Base-by-base conservation (phyloP, 1,140 invertebrate species). In the Chironomus striatipennis region DNA sequence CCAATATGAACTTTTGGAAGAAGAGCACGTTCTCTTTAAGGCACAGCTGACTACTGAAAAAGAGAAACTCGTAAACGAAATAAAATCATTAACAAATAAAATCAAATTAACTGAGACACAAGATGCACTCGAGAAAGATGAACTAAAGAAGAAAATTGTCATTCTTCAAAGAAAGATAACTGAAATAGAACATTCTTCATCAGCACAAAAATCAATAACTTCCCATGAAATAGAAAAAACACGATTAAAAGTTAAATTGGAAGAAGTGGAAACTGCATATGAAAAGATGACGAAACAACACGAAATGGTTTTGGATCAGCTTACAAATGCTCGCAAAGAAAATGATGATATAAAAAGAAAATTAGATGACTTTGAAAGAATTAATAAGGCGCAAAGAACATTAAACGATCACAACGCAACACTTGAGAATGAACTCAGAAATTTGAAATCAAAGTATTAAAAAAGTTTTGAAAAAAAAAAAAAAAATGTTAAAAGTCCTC, bases 311-410 rank as follows among this genome's bases (percentile, higher is more conserved):
- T 85, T 87, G 74, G 88, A 92, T 78, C 89, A 93, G 80, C 83
- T 91, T 74, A 86, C 90, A 73, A 88, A 88, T 76, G 80, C 91
- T 76, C 86, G 87, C 75, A 88, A 85, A 83, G 88, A 86, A 89
- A 90, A 91, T 79, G 94, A 97, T 75, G 94, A 94, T 77, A 81
- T 94, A 0, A 87, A 86, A 73, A 87, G 89, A 76, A 94, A 94
- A 83, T 79, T 95, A 9, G 93, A 93, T 78, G 94, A 96, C 80
- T 94, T 91, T 78, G 91, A 94, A 77, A 91, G 90, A 79, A 90
- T 96, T 1, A 88, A 88, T 10, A 94, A 94, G 83, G 86, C 93
- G 1, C 92, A 95, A 80, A 85, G 89, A 75, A 91, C 87, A 74
- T 86, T 93, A n/a, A 89, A 88, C 20, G 88, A 88, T 3, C 92